A percentile compares a stretch with the other conserved stretches of the same genome.
Conservation (phyloP, 1,140 invertebrate species). For the Druon quercuslanigerum region DNA sequence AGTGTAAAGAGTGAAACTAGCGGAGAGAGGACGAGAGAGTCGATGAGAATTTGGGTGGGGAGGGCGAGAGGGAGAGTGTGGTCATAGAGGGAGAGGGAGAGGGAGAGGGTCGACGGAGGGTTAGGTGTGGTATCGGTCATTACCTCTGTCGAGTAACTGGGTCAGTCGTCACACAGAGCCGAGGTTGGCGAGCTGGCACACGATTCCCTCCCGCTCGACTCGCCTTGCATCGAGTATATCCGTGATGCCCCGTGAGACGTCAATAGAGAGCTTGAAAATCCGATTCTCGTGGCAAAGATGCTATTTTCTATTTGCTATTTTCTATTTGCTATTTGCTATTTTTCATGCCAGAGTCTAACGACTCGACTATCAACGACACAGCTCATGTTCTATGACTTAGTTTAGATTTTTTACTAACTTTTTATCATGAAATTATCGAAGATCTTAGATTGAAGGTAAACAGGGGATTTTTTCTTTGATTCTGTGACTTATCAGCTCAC, state of each 20-base stretch:
- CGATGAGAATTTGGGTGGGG: constrained; percentile 14
- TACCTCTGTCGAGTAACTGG: constrained; percentile 75
- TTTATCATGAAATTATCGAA: too few relatives aligned
- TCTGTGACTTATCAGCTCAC: too few relatives aligned
- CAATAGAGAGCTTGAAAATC: background rate
- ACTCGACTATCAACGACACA: too few relatives aligned
- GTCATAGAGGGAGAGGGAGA: constrained; percentile 41
- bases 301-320: too few relatives aligned
- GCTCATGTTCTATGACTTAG: too few relatives aligned
- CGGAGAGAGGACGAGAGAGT: constrained; percentile 37
- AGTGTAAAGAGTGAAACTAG: constrained; percentile 39
- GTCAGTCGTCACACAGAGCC: constrained; percentile 75
- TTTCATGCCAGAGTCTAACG: too few relatives aligned
- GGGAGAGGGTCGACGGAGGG: constrained; percentile 61
- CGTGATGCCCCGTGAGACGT: constrained; percentile 22
- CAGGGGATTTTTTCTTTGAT: too few relatives aligned
- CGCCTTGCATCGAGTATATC: constrained; percentile 43
- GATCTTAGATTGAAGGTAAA: too few relatives aligned
- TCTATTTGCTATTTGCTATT: too few relatives aligned
- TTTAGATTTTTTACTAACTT: too few relatives aligned
- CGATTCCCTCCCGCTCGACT: constrained; percentile 58
- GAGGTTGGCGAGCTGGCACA: constrained; percentile 66
- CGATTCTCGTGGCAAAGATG: background rate
- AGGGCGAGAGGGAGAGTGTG: constrained; percentile 34
- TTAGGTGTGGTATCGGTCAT: constrained; percentile 75